Conservation (phyloP, 2,113 vertebrate genomes). For the Calidris pygmaea region DNA sequence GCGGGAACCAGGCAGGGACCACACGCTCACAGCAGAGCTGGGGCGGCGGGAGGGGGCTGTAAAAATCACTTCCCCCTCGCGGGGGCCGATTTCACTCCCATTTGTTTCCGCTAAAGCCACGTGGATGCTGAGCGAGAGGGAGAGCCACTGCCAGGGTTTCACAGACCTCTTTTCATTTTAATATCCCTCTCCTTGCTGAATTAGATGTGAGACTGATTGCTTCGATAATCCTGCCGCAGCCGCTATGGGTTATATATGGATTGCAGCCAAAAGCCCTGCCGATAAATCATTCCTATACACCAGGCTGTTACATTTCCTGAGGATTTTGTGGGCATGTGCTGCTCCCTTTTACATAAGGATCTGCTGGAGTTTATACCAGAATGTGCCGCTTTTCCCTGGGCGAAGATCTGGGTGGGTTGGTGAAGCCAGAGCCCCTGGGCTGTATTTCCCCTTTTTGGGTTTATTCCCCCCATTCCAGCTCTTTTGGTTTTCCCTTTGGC, state of each 20-base stretch:
- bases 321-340: conserved; percentile 60
- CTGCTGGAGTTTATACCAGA: conserved; percentile 23
- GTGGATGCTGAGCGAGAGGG: background rate
- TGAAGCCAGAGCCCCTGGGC: background rate
- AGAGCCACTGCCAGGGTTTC: conserved; percentile 37
- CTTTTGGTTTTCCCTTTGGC: background rate
- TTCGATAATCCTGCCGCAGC: conserved; percentile 50
- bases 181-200: conserved; percentile 58
- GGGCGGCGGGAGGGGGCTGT: background rate
- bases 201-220: conserved; percentile 54
- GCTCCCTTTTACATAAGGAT: conserved; percentile 53
- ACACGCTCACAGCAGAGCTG: background rate
- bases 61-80: background rate
- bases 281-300: conserved; percentile 57
- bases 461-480: background rate
- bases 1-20: background rate
- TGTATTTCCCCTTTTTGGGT: background rate
- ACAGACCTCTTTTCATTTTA: conserved; percentile 47
- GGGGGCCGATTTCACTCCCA: background rate
- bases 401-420: background rate
- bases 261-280: conserved; percentile 28
- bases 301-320: conserved; percentile 38
- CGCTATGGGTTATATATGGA: conserved; percentile 32
- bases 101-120: conserved; percentile 17
- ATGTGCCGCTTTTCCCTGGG: background rate